Evolutionary conservation across 2,797 vertebrate genomes (phyloP).

Genomic region (Poeciliopsis presidionis): DNA sequence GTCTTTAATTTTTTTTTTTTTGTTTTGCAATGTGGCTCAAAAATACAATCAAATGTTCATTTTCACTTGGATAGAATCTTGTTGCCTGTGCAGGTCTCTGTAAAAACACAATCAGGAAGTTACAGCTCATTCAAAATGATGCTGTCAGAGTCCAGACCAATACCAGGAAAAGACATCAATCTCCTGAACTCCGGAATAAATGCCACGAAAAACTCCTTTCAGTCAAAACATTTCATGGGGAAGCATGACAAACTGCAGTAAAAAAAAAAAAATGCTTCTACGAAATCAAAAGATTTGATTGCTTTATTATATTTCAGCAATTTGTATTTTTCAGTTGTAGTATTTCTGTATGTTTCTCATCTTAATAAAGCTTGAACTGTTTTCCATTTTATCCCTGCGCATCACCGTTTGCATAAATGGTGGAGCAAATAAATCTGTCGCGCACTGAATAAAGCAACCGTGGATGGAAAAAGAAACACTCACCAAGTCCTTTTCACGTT

Average conservation of each 20-base stretch:
- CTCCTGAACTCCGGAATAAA: not conserved
- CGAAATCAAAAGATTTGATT: not conserved
- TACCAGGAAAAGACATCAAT: no score
- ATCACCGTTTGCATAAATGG: not conserved
- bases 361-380: not conserved
- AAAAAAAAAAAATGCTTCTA: not conserved
- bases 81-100: no score
- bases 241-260: no score
- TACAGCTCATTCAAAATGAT: no score
- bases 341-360: not conserved
- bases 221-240: no score
- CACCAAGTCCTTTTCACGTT: slow-evolving; percentile 80
- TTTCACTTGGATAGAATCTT: not conserved
- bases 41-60: not conserved
- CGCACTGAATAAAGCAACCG: not conserved
- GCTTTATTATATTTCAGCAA: not conserved
- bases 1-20: no score
- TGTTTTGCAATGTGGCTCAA: not conserved
- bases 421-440: not conserved
- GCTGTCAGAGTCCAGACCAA: no score
- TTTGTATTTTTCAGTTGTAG: not conserved
- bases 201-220: no score
- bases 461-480: not conserved
- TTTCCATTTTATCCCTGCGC: not conserved
- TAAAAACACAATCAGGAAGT: no score